Evolutionary conservation across 2,888 invertebrate species (phyloP).

Genomic region (Gryllus longicercus): DNA sequence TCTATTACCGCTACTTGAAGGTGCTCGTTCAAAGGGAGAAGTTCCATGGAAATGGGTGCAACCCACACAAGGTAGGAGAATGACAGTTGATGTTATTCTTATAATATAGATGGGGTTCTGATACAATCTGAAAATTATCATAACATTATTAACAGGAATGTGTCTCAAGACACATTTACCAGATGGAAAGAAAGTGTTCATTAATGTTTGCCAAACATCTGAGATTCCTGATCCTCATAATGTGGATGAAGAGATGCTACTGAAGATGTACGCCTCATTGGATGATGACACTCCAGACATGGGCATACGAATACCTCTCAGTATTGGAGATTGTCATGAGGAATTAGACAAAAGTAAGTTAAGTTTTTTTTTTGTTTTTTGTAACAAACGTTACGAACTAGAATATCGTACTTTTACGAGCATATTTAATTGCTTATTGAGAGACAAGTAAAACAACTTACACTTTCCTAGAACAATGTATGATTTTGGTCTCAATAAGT

Average conservation of each 20-base stretch:
- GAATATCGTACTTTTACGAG: too few species aligned
- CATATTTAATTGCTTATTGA: too few species aligned
- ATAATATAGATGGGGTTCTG: background rate
- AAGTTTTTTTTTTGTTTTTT: too few species aligned
- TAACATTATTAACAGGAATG: constrained; percentile 56
- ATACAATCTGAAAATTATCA: background rate
- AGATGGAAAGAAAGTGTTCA: constrained; percentile 68
- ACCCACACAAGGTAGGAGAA: background rate
- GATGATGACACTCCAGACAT: constrained; percentile 51
- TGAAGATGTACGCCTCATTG: constrained; percentile 65
- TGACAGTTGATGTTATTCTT: background rate
- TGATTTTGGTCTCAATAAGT: too few species aligned
- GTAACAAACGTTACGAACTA: too few species aligned
- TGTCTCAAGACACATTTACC: constrained; percentile 72
- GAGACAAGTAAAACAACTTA: too few species aligned
- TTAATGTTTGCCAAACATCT: constrained; percentile 79
- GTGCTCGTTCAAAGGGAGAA: background rate
- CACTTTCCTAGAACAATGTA: too few species aligned
- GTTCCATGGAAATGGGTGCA: constrained; percentile 8
- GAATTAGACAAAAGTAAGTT: constrained; percentile 68
- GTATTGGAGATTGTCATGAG: constrained; percentile 75
- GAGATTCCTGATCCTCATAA: constrained; percentile 71
- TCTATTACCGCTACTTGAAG: background rate
- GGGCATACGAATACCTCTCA: constrained; percentile 81
- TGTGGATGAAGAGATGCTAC: constrained; percentile 64